These are phyloP conservation scores for Haemorhous mexicanus DNA, from an alignment of 2,113 vertebrate species.

Conservation along the genomic window DNA sequence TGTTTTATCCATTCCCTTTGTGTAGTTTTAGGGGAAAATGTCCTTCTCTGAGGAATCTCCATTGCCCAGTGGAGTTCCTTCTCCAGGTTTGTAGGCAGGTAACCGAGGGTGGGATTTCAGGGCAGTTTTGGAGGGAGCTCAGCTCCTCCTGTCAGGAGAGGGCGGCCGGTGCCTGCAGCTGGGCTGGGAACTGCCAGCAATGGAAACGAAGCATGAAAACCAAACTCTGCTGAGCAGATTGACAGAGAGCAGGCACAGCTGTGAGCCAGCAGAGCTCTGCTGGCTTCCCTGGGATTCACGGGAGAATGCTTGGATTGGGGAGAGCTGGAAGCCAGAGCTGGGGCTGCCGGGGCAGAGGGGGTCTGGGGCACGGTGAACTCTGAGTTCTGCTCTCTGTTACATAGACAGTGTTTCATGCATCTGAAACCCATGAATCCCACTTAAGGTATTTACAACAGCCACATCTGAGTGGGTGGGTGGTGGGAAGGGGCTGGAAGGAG, in stretches of 20 bases:
- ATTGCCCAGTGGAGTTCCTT: neutral
- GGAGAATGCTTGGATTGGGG: neutral
- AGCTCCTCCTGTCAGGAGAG: neutral
- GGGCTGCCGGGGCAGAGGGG: neutral
- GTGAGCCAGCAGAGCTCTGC: neutral
- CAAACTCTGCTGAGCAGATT: neutral
- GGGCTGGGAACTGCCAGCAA: neutral
- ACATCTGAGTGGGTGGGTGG: neutral
- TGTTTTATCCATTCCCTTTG: neutral
- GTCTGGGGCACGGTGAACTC: accelerated
- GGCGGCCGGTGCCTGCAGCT: neutral
- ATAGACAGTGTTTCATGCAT: neutral
- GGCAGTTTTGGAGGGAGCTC: neutral
- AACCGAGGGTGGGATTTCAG: neutral
- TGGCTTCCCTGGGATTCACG: neutral
- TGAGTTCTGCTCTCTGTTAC: neutral
- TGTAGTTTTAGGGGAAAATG: neutral
- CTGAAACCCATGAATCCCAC: neutral
- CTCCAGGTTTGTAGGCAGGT: neutral
- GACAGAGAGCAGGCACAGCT: neutral
- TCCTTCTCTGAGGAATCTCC: neutral
- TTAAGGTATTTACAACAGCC: neutral
- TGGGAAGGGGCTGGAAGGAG: neutral
- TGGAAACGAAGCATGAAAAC: neutral
- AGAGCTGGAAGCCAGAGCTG: neutral